Percentiles rank a stretch among this genome's conserved stretches.
Evolutionary conservation across 2,888 invertebrate genomes (phyloP).

Genomic region (Sinhomidia bicolor): DNA sequence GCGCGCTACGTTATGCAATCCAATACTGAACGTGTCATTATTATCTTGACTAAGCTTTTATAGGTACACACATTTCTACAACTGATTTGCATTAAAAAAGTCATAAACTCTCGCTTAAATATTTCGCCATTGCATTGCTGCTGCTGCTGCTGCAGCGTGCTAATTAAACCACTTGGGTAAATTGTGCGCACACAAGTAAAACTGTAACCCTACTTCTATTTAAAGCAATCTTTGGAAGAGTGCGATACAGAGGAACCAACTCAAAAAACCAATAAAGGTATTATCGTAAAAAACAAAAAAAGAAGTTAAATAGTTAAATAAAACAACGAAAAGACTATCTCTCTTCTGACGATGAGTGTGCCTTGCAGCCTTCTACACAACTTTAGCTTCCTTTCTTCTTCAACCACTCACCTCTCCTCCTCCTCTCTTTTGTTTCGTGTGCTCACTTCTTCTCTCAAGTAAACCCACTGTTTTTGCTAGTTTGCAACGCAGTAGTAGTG

Average conservation of each 20-base stretch:
- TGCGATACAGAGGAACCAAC: neutral
- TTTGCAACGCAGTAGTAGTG: neutral
- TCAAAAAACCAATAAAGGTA: constrained; percentile 1
- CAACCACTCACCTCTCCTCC: constrained; percentile 1
- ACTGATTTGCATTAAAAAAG: constrained; percentile 18
- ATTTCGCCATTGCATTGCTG: too few species aligned
- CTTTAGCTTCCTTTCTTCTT: neutral
- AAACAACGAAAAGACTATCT: too few species aligned
- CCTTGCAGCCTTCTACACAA: too few species aligned
- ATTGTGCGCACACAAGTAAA: neutral
- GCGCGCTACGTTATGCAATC: constrained; percentile 16
- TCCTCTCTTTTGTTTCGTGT: too few species aligned
- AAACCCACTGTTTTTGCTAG: neutral
- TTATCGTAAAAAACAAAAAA: neutral
- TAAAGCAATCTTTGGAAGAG: neutral
- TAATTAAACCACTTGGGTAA: constrained; percentile 11
- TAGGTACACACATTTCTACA: neutral
- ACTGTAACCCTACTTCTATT: neutral
- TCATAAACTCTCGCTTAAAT: constrained; percentile 28
- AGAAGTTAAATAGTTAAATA: neutral
- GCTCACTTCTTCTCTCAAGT: neutral
- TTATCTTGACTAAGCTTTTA: too few species aligned
- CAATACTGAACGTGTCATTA: neutral
- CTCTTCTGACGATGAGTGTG: neutral
- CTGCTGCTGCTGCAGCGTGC: neutral